Evolutionary conservation across 2,797 vertebrate genomes (phyloP).

Genomic region (Limosa lapponica): DNA sequence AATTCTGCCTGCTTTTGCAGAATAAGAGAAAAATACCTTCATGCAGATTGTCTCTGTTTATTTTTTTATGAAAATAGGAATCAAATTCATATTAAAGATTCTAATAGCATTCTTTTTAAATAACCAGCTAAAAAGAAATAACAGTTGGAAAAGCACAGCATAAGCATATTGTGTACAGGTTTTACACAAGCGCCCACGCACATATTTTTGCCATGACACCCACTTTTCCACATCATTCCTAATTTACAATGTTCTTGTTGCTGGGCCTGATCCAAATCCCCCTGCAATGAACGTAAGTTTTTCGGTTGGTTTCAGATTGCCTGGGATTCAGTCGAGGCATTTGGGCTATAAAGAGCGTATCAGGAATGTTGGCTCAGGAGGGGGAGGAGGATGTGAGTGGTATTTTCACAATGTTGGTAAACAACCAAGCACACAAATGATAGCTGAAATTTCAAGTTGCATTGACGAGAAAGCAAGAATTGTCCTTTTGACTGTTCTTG

Average conservation of each 20-base stretch:
- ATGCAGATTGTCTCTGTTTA: background rate
- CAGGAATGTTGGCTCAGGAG: slow-evolving; percentile 10
- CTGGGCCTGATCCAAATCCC: slow-evolving; percentile 51
- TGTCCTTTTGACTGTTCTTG: background rate
- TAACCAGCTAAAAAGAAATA: background rate
- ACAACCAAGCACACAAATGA: background rate
- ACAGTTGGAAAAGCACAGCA: background rate
- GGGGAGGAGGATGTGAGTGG: background rate
- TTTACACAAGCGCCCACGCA: slow-evolving; percentile 12
- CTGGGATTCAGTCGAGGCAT: background rate
- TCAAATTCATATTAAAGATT: background rate
- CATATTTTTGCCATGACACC: slow-evolving; percentile 56
- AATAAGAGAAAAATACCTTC: background rate
- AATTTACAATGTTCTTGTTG: slow-evolving; percentile 43
- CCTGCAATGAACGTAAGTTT: background rate
- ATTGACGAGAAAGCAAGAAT: background rate
- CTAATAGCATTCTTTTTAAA: background rate
- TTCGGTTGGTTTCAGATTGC: slow-evolving; percentile 47
- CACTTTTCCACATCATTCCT: slow-evolving; percentile 51
- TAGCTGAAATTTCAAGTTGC: background rate
- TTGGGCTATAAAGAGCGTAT: slow-evolving; percentile 29
- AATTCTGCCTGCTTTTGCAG: background rate
- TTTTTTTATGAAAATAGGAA: background rate
- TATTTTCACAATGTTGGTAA: slow-evolving; percentile 22
- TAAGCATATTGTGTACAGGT: slow-evolving; percentile 20